Base-by-base conservation (phyloP, 2,888 invertebrate species). In the Charanyca ferruginea region DNA sequence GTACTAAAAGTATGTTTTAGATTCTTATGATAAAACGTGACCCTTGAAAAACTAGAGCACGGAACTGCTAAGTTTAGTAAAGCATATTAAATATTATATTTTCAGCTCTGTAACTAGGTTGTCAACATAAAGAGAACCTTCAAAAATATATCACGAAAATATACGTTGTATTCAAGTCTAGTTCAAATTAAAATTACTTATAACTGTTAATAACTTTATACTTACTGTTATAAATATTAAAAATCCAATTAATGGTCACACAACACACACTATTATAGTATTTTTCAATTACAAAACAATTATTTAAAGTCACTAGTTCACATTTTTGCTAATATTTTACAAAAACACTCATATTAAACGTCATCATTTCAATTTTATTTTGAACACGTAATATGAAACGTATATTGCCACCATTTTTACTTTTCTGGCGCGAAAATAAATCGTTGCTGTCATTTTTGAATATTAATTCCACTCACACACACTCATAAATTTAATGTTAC, bases 331-430 rank as follows among this genome's bases (percentile, higher is more conserved):
- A 83, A 61, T 84, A 83, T 86, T 83, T 83, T 69, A 77, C 61
- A 63, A 70, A 76, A 72, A 69, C 72, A 79, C 84, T 76, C 79
- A 62, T 66, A 74, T 79, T 49, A 66, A 82, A 81, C 77, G 88
- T 89, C 90, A 89, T 95, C 94, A 94, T 95, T 95, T 95, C 92
- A 94, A 91, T 89, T 95, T 95, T 75, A 94, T 95, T 94, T 95
- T 95, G 79, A 95, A 94, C 80, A 94, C 88, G 82, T 91, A 93
- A 81, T 91, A 94, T 54, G 92, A 90, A 78, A 92, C 90, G 67
- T 90, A 89, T 74, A 89, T 86, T 51, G 85, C 90, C 81, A 88
- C 90, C 92, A 93, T 92, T 76, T 87, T 92, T 74, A 89, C 85
- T 88, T 93, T 93, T 93, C 91, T 94, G 92, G 94, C 94, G 94